A percentile compares a stretch with the other conserved stretches of the same genome.
These are phyloP conservation scores for Zosterops hypoxanthus DNA, from an alignment of 2,113 vertebrate species.

Conservation along the genomic window DNA sequence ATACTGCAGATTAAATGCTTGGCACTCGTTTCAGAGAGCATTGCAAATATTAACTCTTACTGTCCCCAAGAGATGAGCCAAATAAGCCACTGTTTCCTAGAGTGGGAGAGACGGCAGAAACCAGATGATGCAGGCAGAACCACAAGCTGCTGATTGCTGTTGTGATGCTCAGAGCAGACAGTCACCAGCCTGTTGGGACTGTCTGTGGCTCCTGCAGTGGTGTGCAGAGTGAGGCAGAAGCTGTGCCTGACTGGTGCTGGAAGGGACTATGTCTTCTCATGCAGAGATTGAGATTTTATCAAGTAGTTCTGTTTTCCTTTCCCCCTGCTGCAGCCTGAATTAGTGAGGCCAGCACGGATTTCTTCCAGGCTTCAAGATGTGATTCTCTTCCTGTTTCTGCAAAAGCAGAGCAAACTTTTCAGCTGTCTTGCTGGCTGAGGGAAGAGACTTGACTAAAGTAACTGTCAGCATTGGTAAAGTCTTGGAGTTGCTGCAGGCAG, in stretches of 20 bases:
- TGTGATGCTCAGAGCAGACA: neutral
- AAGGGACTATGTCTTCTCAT: neutral
- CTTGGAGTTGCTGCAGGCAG: neutral
- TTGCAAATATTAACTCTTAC: constrained; percentile 46
- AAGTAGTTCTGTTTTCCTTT: neutral
- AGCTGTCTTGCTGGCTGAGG: neutral
- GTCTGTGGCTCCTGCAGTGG: neutral
- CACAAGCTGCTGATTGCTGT: neutral
- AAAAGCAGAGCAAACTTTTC: neutral
- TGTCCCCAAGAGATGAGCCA: neutral
- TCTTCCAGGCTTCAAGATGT: neutral
- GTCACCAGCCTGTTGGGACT: neutral
- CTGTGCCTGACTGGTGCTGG: neutral
- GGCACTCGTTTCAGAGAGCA: constrained; percentile 33
- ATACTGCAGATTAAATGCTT: constrained; percentile 54
- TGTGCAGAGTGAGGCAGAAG: neutral
- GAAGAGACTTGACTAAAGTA: neutral
- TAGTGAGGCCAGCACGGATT: neutral
- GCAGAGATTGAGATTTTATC: neutral
- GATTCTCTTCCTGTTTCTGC: neutral
- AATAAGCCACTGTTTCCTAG: neutral
- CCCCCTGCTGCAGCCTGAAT: neutral
- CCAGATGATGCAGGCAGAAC: neutral
- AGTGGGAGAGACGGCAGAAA: neutral
- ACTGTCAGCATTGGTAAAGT: neutral